Percentiles rank a stretch among this genome's conserved stretches.
These are phyloP conservation scores for Oryzaephilus surinamensis DNA, from an alignment of 1,140 invertebrate species.

Conservation along the genomic window DNA sequence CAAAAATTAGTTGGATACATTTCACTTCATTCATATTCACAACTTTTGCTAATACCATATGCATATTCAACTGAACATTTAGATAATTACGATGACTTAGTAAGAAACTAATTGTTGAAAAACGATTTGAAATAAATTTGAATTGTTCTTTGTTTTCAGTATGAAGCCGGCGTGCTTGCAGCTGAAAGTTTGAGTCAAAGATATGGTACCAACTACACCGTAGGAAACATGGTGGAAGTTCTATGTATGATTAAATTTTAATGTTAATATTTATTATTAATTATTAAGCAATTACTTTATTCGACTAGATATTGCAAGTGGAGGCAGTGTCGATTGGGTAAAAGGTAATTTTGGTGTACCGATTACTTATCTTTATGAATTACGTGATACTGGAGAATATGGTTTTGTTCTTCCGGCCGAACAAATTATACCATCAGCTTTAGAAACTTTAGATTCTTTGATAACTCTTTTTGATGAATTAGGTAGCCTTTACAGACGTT, in stretches of 20 bases:
- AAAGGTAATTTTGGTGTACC: conserved; percentile 50
- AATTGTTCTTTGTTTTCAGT: conserved; percentile 29
- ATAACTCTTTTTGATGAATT: conserved; percentile 43
- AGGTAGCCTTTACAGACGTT: no score
- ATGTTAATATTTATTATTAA: neutral
- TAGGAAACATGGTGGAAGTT: conserved; percentile 45
- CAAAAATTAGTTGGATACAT: conserved; percentile 54
- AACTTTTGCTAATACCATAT: conserved; percentile 60
- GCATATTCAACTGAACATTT: conserved; percentile 49
- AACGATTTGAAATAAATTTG: neutral
- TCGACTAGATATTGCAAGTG: conserved; percentile 45
- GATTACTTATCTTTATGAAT: conserved; percentile 53
- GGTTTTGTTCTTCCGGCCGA: conserved; percentile 65
- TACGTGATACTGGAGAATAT: conserved; percentile 55
- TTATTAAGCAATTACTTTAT: neutral
- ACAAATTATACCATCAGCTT: conserved; percentile 57
- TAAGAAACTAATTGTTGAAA: conserved; percentile 30
- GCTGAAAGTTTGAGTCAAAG: conserved; percentile 44
- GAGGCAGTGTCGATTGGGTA: conserved; percentile 63
- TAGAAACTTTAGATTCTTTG: conserved; percentile 56
- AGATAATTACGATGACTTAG: conserved; percentile 51
- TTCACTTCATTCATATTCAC: conserved; percentile 66
- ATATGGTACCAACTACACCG: conserved; percentile 52
- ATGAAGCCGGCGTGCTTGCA: conserved; percentile 46
- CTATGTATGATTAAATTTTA: conserved; percentile 42